Base-by-base conservation (phyloP, 2,888 invertebrate genomes). In the Mesochorus sp. region DNA sequence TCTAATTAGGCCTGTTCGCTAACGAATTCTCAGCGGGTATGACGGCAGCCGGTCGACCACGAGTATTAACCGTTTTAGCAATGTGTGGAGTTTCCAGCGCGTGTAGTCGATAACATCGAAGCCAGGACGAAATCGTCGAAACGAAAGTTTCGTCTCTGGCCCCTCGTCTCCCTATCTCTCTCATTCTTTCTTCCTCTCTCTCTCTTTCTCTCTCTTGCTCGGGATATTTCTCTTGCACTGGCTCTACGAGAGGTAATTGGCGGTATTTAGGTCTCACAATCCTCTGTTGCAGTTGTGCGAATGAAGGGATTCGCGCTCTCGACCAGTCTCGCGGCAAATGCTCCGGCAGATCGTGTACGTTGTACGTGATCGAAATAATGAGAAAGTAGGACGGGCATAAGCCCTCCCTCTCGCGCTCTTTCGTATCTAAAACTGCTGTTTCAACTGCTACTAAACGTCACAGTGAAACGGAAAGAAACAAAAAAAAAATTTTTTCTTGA, bases 231-330 rank as follows among this genome's bases (percentile, higher is more conserved):
- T 67, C 57, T 67, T n/a, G 49, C 61, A 61, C 49, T 31, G 64
- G 47, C 67, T 55, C 37, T 61, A 62, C 62, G 57, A 49, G 61
- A 49, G 71, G 79, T 85, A 86, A 86, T 86, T 86, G 81, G 81
- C 79, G 76, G 80, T 82, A 83, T 85, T 86, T 84, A 82, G 83
- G 80, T 85, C 75, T 73, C 64, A 37, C 66, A 73, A 84, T 83
- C 76, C 83, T n/a, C n/a, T 83, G 80, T 81, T 80, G 83, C 79
- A 76, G 74, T 76, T 62, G 28, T 64, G 51, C 59, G 28, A 57
- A 37, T 64, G 17, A 31, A 42, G 57, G 64, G 64, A 64, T 57
- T 47, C 53, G 47, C 55, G 37, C 66, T 37, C 47, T 14, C 10
- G 14, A 67, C 55, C 42, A n/a, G n/a, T 26, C 51, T 61, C 66